Percentiles rank a stretch among this genome's conserved stretches.
Conservation (phyloP, 2,888 invertebrate genomes). For the Linnaemya vulpina region DNA sequence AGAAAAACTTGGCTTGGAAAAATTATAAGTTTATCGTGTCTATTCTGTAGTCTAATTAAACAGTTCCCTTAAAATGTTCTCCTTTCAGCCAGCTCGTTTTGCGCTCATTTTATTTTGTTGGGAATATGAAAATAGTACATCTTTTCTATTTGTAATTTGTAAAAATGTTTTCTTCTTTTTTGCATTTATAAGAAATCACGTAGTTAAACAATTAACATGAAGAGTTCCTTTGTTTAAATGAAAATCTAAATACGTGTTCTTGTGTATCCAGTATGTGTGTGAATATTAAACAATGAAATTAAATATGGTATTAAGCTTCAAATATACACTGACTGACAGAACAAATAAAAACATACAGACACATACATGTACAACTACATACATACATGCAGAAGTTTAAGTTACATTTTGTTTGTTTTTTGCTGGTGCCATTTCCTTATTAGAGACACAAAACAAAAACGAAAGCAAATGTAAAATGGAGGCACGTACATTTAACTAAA, state of each 20-base stretch:
- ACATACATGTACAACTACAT: no score
- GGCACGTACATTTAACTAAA: slow-evolving; percentile 58
- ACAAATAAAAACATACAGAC: background rate
- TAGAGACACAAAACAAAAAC: no score
- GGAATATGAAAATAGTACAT: slow-evolving; percentile 51
- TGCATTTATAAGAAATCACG: slow-evolving; percentile 66
- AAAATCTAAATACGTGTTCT: slow-evolving; percentile 38
- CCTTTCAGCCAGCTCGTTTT: background rate
- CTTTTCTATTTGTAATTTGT: slow-evolving; percentile 67
- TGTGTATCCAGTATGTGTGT: slow-evolving; percentile 17
- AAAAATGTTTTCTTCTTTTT: slow-evolving; percentile 58
- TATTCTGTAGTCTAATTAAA: slow-evolving; percentile 27
- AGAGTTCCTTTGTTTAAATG: slow-evolving; percentile 59
- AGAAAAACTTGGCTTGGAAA: no score
- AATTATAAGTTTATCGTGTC: background rate
- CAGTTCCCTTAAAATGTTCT: background rate
- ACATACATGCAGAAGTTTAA: background rate
- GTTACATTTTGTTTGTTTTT: slow-evolving; percentile 23
- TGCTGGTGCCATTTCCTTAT: slow-evolving; percentile 19
- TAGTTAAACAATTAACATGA: slow-evolving; percentile 70
- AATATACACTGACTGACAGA: slow-evolving; percentile 21
- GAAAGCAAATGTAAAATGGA: slow-evolving; percentile 23
- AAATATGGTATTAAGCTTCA: slow-evolving; percentile 59
- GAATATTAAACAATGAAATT: slow-evolving; percentile 43
- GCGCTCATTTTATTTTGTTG: slow-evolving; percentile 26